Percentiles rank a stretch among this genome's conserved stretches.
These are phyloP conservation scores for Gyps fulvus DNA, from an alignment of 2,113 vertebrate species.

Conservation along the genomic window DNA sequence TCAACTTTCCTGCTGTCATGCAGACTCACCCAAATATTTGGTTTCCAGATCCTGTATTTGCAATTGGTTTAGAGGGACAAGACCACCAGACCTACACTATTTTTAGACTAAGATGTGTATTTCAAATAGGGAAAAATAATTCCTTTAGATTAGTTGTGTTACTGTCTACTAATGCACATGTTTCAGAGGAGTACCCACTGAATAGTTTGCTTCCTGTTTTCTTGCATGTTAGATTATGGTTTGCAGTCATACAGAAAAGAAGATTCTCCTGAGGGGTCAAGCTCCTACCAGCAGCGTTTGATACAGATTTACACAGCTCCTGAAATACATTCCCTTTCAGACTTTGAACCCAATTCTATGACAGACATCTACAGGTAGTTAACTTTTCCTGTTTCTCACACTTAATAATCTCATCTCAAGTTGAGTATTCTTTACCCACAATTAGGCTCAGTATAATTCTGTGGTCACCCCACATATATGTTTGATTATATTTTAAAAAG, in stretches of 20 bases:
- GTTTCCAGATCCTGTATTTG: neutral
- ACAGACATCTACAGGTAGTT: constrained; percentile 82
- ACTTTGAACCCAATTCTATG: constrained; percentile 70
- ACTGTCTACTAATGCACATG: neutral
- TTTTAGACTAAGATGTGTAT: neutral
- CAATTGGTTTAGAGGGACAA: neutral
- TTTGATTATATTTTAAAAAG: neutral
- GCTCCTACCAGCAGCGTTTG: constrained; percentile 70
- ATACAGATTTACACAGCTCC: constrained; percentile 77
- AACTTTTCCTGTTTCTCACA: neutral
- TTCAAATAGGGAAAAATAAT: neutral
- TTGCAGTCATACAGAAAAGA: constrained; percentile 76
- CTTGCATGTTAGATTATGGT: constrained; percentile 76
- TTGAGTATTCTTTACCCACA: neutral
- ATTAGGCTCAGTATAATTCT: neutral
- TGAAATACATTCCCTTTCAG: constrained; percentile 66
- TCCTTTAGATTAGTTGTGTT: neutral
- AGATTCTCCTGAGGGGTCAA: constrained; percentile 63
- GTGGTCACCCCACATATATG: neutral
- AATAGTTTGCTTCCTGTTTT: neutral
- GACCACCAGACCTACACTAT: neutral
- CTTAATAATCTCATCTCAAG: neutral
- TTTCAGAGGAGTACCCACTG: neutral
- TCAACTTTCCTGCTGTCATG: neutral
- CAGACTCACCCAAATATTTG: neutral